These are phyloP conservation scores for Stenolophus ochropezus DNA, from an alignment of 2,888 invertebrate genomes.

Conservation along the genomic window DNA sequence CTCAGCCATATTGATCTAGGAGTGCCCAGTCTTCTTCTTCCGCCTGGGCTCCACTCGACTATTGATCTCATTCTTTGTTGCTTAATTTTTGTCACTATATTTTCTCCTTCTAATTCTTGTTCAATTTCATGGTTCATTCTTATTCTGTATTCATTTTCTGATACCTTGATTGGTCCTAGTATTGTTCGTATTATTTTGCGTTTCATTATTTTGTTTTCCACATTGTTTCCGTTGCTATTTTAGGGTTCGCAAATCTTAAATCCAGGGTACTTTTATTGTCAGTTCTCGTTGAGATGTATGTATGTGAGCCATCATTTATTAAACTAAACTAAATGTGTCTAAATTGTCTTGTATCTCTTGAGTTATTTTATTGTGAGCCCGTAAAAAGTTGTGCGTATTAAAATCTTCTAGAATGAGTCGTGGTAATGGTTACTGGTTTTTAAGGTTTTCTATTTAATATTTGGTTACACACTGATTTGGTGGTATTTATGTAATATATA, in stretches of 20 bases:
- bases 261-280: slow-evolving; percentile 5
- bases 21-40: too few relatives aligned
- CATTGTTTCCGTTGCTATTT: not conserved
- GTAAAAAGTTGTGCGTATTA: slow-evolving; percentile 7
- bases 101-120: too few relatives aligned
- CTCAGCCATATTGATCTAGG: too few relatives aligned
- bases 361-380: slow-evolving; percentile 16
- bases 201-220: slow-evolving; percentile 45
- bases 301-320: slow-evolving; percentile 21
- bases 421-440: slow-evolving; percentile 8
- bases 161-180: too few relatives aligned
- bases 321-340: not conserved
- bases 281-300: not conserved
- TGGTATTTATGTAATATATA: not conserved
- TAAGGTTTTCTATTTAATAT: not conserved
- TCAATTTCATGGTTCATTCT: too few relatives aligned
- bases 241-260: slow-evolving; percentile 15
- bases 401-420: not conserved
- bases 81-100: too few relatives aligned
- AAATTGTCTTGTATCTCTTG: slow-evolving; percentile 21
- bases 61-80: too few relatives aligned
- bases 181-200: too few relatives aligned
- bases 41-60: too few relatives aligned
- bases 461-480: not conserved
- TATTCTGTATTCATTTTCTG: too few relatives aligned